phyloP scores from a whole-genome alignment of 2,888 invertebrate genomes.

The Empis livida region DNA sequence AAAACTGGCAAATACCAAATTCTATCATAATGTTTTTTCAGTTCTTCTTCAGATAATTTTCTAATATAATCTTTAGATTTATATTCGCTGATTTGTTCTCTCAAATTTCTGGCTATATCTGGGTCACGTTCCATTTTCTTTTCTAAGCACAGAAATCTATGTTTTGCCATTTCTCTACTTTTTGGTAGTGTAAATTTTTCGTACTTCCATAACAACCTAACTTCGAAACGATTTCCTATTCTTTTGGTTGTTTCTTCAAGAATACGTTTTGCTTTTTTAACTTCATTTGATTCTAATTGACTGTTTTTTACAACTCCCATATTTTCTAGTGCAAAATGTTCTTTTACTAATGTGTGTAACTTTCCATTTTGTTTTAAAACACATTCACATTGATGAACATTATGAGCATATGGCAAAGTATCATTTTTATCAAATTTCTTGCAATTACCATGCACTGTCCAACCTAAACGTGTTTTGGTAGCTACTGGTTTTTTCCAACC shows the following conservation, averaged over 20 bases:
- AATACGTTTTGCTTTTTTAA: slow-evolving; percentile 6
- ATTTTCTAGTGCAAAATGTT: slow-evolving; percentile 1
- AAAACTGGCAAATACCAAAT: slow-evolving; percentile 21
- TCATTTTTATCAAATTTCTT: too few relatives aligned
- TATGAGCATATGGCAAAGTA: neutral
- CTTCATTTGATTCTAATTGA: slow-evolving; percentile 6
- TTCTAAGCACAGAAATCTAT: slow-evolving; percentile 11
- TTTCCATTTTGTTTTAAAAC: slow-evolving; percentile 2
- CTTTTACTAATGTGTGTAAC: slow-evolving; percentile 6
- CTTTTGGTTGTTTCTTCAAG: slow-evolving; percentile 9
- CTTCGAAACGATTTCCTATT: slow-evolving; percentile 9
- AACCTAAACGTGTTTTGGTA: slow-evolving; percentile 7
- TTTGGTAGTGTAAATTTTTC: slow-evolving; percentile 10
- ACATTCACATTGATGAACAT: slow-evolving; percentile 3
- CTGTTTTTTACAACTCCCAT: slow-evolving; percentile 3
- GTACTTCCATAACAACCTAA: slow-evolving; percentile 16
- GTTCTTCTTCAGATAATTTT: slow-evolving; percentile 9
- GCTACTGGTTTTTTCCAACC: neutral
- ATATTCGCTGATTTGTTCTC: slow-evolving; percentile 11
- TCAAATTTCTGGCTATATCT: slow-evolving; percentile 7
- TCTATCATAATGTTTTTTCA: slow-evolving; percentile 3
- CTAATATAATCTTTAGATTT: slow-evolving; percentile 14
- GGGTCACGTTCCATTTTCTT: slow-evolving; percentile 11
- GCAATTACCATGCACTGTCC: slow-evolving; percentile 3
- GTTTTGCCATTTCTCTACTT: slow-evolving; percentile 10